Evolutionary conservation across 2,888 invertebrate species (phyloP), one percentile per base, ranked within the genome.

Genomic region (Quadroppia sp.): DNA sequence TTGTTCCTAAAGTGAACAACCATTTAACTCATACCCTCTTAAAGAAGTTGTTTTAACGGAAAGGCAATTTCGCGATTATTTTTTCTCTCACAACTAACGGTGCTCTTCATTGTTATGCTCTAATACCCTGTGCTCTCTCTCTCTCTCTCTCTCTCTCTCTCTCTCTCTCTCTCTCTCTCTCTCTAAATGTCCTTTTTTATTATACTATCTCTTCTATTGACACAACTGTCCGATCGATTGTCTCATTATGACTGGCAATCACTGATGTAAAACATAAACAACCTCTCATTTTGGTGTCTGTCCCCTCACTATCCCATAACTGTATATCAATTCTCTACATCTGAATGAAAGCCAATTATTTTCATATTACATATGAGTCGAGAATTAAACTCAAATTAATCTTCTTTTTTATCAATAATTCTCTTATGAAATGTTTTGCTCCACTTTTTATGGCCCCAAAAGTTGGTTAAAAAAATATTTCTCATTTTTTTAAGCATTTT

Each of bases 1-100:
- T 32, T 61, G 25, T 9, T 61, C 28, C 61, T 61, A 61, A 30
- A 36, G 32, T 32, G 36, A 61, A 36, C 61, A 61, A 61, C 32
- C 61, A 61, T 61, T 61, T 61, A 61, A 61, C n/a, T 61, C 17
- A 61, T 61, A 61, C 61, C 61, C 61, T 61, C 61, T 61, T 61
- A 61, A 61, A 61, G 61, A 61, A 61, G 61, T 61, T 61, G 61
- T 61, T 28, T 25, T 28, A 61, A 61, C 61, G 61, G 32, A 61
- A 30, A 15, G 11, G 28, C 61, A 61, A 30, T 61, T 61, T 61
- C 23, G 20, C 53, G 23, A 53, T 53, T 53, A 53, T 53, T 53
- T 53, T 53, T 20, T 53, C 53, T 23, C 23, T 50, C 20, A 20
- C 6, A 20, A 20, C 48, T 48, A n/a, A 48, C 48, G n/a, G n/a